phyloP scores from a whole-genome alignment of 2,888 invertebrate species.

The Pterostichus madidus region DNA sequence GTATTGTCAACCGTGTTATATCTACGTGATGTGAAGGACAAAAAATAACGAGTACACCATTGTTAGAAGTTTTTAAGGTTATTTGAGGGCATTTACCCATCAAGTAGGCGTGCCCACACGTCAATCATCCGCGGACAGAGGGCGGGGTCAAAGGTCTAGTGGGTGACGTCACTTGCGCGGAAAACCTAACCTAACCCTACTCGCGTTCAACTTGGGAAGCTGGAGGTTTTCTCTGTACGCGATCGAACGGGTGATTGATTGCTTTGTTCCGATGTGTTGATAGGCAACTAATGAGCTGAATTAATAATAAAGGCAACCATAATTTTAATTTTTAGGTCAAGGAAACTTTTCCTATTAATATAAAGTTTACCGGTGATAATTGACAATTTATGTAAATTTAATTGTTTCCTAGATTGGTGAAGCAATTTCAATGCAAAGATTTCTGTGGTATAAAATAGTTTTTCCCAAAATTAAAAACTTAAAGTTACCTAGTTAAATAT shows the following conservation, averaged over 20 bases:
- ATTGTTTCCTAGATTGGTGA: not conserved
- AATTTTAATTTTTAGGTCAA: constrained; percentile 18
- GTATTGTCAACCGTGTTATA: constrained; percentile 60
- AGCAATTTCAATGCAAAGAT: not conserved
- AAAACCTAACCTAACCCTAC: constrained; percentile 37
- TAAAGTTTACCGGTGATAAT: not conserved
- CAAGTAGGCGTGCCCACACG: constrained; percentile 37
- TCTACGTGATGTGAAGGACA: constrained; percentile 58
- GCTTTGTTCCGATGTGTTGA: not conserved
- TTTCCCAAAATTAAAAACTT: not conserved
- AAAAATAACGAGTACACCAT: constrained; percentile 61
- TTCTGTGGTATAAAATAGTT: not conserved
- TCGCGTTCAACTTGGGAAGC: not conserved
- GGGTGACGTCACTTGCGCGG: constrained; percentile 36
- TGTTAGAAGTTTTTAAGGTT: constrained; percentile 64
- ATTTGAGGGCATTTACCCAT: constrained; percentile 63
- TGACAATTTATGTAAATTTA: constrained; percentile 23
- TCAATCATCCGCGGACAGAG: constrained; percentile 40
- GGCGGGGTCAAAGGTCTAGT: constrained; percentile 52
- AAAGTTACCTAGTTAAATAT: not conserved
- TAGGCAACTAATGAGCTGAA: not conserved
- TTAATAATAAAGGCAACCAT: not conserved
- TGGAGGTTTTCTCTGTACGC: not conserved
- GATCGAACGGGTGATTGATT: constrained; percentile 17
- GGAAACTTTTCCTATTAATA: constrained; percentile 6